Base-by-base conservation (phyloP, 1,140 invertebrate species). In the Mya arenaria region DNA sequence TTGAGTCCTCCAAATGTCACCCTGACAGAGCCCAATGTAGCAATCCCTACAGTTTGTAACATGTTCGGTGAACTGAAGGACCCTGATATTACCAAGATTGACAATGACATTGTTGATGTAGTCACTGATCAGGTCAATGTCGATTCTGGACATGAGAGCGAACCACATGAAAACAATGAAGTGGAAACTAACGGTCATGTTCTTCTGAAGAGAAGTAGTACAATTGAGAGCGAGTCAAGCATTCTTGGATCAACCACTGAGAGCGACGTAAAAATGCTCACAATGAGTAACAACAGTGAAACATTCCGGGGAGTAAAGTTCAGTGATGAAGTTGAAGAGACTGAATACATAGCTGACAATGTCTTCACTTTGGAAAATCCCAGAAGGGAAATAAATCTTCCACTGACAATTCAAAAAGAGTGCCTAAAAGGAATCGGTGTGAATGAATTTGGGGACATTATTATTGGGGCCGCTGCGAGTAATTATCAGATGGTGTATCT, bases 391-490 rank as follows among this genome's bases (percentile, higher is more conserved):
- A 75, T 88, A 37, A 58, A 36, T 37, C 69, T 91, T 0, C 90
- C 90, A 6, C 81, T 83, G 32, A 78, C 65, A 60, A 88, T 91
- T 37, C 81, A 87, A 65, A 71, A 80, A 32, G 90, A 90, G 66
- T 88, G 88, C 37, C 85, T 91, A 6, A 91, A 91, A 41, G 90
- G 90, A 5, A 83, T 91, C 15, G 90, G 89, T 8, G 84, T 90
- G 5, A 91, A 89, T 66, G 68, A 82, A 10, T 62, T 69, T 37
- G 90, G 90, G 0, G 89, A 91, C 72, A 90, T 91, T 65, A 84
- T 91, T 66, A 83, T 91, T 15, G 90, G 86, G 5, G 87, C 89
- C 48, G 83, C 86, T 0, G 82, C 86, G 25, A 72, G 86, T 5
- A 80, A 71, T 66, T 72, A 73, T 52, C 86, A 85, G 37, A 88